These are phyloP conservation scores for Crax fasciolata DNA, from an alignment of 2,797 vertebrate genomes.

Conservation along the genomic window DNA sequence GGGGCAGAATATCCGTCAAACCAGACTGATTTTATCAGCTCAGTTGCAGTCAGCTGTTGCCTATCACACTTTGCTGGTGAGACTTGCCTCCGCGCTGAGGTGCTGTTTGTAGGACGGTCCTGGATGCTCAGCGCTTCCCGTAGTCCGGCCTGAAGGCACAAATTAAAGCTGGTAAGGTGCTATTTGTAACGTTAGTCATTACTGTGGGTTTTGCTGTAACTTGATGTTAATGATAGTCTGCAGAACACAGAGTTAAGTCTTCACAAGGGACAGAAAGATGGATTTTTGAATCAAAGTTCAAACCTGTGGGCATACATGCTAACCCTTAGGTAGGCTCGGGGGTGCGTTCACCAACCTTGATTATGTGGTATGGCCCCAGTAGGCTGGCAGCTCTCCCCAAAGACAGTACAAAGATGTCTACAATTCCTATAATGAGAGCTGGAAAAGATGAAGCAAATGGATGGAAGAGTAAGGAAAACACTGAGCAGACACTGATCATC, in stretches of 20 bases:
- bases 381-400: neutral
- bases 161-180: neutral
- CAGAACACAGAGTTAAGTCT: neutral
- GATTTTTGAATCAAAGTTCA: neutral
- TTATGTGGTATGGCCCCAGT: neutral
- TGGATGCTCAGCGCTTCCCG: neutral
- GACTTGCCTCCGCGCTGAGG: neutral
- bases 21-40: neutral
- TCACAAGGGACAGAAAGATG: neutral
- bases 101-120: neutral
- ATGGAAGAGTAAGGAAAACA: neutral
- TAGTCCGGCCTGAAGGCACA: neutral
- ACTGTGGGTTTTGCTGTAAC: rapidly evolving
- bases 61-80: neutral
- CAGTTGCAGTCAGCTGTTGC: rapidly evolving
- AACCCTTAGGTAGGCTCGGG: neutral
- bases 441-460: neutral
- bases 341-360: neutral
- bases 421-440: neutral
- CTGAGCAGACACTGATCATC: rapidly evolving
- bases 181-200: neutral
- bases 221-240: rapidly evolving
- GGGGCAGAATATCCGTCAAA: too few species aligned
- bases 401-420: neutral
- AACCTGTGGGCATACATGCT: neutral